Base-by-base conservation (phyloP, 2,113 vertebrate species). In the Lycocorax pyrrhopterus region DNA sequence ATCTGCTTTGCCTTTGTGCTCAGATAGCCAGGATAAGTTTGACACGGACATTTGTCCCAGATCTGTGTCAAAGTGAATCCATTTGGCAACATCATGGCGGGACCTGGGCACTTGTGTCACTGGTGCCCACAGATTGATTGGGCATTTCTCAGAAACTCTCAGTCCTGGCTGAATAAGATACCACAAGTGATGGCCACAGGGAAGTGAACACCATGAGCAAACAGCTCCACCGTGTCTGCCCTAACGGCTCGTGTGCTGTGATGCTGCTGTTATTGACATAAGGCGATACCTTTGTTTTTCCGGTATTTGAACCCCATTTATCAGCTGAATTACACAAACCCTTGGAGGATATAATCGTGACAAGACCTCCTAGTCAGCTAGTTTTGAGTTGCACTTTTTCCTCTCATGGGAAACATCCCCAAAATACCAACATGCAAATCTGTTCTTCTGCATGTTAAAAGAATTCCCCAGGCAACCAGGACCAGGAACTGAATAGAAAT, bases 381-480 rank as follows among this genome's bases (percentile, higher is more conserved):
- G 46, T 77, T 88, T 73, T 83, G 75, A 92, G n/a, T 88, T 53
- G 51, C 21, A 20, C 18, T 68, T 62, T 51, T 76, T 77, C 62
- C 62, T 75, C 66, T 63, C 44, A 41, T 4, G 20, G 74, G 81
- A 94, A 93, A 87, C 21, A 47, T 60, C 55, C 41, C 52, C 63
- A 86, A 77, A 88, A 90, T 69, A 86, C 51, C 75, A 93, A 90
- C 67, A 91, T 58, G 90, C 55, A 92, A 89, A 90, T 94, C 72
- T 86, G 20, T 63, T 67, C 59, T 86, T 73, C 60, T 93, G 64
- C 49, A 13, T 73, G 72, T 81, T 94, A 29, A 63, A 93, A 92
- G 55, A 87, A 96, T 94, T 95, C 79, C 37, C 87, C 93, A 88
- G 87, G 92, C 88, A 94, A 91, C 83, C 19, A 44, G 60, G 35